Percentiles rank a stretch among this genome's conserved stretches.
Conservation (phyloP, 2,888 invertebrate genomes). For the Drosophila helvetica region DNA sequence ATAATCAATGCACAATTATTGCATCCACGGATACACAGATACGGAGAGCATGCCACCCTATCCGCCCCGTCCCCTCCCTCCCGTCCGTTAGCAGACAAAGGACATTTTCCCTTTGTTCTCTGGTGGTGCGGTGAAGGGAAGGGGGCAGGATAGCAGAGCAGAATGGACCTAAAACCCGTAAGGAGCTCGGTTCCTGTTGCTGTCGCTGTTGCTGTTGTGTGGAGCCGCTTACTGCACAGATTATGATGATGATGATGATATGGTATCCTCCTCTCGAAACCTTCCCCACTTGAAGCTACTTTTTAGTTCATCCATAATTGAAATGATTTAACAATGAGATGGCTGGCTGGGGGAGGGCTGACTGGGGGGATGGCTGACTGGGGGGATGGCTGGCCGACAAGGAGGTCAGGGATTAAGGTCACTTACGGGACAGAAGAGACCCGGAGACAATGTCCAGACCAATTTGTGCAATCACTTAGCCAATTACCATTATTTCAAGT, state of each 20-base stretch:
- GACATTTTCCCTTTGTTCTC: neutral
- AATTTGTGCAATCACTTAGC: neutral
- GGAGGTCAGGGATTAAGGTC: conserved; percentile 13
- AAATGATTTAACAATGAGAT: conserved; percentile 65
- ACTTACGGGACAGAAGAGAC: neutral
- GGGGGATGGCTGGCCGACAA: neutral
- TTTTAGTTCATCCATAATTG: conserved; percentile 54
- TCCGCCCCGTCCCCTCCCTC: no score
- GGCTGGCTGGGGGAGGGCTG: neutral
- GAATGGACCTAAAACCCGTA: neutral
- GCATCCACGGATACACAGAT: conserved; percentile 15
- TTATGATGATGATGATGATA: conserved; percentile 10
- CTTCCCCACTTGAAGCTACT: conserved; percentile 22
- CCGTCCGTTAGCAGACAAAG: neutral
- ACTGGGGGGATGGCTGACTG: neutral
- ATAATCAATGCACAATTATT: conserved; percentile 76
- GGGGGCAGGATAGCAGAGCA: no score
- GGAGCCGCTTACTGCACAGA: conserved; percentile 27
- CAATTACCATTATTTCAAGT: neutral
- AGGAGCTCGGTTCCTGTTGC: conserved; percentile 16
- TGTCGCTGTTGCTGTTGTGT: conserved; percentile 9
- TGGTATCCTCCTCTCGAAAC: neutral
- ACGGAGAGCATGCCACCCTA: conserved; percentile 7
- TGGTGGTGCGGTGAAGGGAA: neutral
- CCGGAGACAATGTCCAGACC: neutral